Evolutionary conservation across 2,113 vertebrate species (phyloP).

Genomic region (Phalacrocorax carbo): DNA sequence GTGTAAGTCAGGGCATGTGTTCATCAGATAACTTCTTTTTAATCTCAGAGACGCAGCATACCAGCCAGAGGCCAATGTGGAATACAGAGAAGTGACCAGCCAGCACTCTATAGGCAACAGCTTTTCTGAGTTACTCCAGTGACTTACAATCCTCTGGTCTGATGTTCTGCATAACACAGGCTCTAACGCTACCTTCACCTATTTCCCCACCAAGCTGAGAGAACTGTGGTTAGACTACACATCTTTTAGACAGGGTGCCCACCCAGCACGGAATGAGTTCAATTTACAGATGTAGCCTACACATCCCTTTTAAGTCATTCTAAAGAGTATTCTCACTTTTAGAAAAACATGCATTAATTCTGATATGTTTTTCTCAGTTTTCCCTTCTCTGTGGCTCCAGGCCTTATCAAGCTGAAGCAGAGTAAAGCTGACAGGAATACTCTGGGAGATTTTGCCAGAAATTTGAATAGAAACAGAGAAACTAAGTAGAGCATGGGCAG

Average conservation of each 20-base stretch:
- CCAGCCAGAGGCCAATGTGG: background rate
- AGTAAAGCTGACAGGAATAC: constrained; percentile 17
- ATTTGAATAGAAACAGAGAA: constrained; percentile 45
- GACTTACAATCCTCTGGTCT: background rate
- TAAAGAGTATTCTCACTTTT: background rate
- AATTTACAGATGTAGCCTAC: background rate
- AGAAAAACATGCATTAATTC: background rate
- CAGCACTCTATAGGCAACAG: background rate
- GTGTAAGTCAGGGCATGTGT: background rate
- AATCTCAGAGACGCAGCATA: background rate
- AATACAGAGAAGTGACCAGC: background rate
- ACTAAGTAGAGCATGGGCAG: constrained; percentile 11
- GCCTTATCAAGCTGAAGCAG: constrained; percentile 23
- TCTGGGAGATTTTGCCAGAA: constrained; percentile 27
- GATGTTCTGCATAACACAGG: background rate
- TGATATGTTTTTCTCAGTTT: constrained; percentile 1
- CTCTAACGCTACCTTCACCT: background rate
- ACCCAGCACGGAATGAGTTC: background rate
- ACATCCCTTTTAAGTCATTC: background rate
- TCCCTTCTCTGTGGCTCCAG: background rate
- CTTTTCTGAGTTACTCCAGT: background rate
- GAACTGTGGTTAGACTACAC: background rate
- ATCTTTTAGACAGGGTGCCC: background rate
- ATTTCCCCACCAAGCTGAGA: background rate
- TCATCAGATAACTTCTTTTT: background rate